A percentile compares a stretch with the other conserved stretches of the same genome.
Evolutionary conservation across 2,113 vertebrate species (phyloP).

Genomic region (Vidua chalybeata): DNA sequence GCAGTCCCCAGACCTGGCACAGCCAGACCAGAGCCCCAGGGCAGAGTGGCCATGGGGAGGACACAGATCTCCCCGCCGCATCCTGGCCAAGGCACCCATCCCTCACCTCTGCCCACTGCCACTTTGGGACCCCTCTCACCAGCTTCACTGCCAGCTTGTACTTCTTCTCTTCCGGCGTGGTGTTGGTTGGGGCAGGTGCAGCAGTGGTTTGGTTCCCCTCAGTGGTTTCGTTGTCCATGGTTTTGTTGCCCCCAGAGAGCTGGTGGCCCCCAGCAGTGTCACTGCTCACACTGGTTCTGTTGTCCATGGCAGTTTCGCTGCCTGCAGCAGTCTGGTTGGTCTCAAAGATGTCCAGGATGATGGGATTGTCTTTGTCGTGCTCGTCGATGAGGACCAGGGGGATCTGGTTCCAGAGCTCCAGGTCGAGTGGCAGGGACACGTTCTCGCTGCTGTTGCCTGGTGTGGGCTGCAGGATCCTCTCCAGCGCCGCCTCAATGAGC

Average conservation of each 20-base stretch:
- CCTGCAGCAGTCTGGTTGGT: background rate
- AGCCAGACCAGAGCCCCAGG: background rate
- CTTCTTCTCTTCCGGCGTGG: background rate
- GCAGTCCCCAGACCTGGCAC: rapidly evolving
- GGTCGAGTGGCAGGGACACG: background rate
- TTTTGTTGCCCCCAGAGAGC: background rate
- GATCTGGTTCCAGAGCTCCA: conserved; percentile 75
- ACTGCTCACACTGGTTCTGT: rapidly evolving
- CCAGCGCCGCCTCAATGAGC: conserved; percentile 69
- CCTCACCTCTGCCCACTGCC: background rate
- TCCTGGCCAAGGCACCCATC: rapidly evolving
- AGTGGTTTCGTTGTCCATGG: rapidly evolving
- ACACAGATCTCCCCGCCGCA: rapidly evolving
- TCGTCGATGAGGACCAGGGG: conserved; percentile 78
- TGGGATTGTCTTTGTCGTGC: conserved; percentile 36
- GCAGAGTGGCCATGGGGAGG: background rate
- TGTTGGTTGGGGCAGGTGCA: background rate
- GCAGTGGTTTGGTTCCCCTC: background rate
- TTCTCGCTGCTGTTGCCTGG: background rate
- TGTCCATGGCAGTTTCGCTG: rapidly evolving
- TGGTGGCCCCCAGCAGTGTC: too few species aligned
- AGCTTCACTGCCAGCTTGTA: conserved; percentile 80
- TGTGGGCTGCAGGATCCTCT: conserved; percentile 65
- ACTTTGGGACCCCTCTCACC: conserved; percentile 36
- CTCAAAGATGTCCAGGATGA: conserved; percentile 72